Conservation (phyloP, 2,797 vertebrate species). For the Acipenser ruthenus region DNA sequence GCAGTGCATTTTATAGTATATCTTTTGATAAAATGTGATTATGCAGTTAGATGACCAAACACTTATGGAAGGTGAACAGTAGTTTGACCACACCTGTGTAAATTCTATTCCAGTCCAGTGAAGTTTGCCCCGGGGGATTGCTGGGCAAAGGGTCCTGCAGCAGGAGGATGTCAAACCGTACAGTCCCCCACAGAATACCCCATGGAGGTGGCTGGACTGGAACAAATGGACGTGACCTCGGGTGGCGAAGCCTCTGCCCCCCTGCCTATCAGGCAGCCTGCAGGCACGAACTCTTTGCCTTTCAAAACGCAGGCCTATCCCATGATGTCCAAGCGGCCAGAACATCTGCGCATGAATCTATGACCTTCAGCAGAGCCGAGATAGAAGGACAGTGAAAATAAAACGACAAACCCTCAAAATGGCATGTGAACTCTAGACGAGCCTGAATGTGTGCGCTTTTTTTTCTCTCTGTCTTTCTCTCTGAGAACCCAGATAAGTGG, state of each 20-base stretch:
- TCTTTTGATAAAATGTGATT: no score
- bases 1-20: no score
- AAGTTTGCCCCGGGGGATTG: constrained; percentile 81
- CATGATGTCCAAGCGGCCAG: constrained; percentile 83
- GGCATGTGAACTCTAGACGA: neutral
- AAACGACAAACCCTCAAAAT: constrained; percentile 29
- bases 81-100: no score
- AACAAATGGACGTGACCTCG: constrained; percentile 81
- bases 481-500: no score
- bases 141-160: constrained; percentile 71
- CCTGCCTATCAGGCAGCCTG: constrained; percentile 80
- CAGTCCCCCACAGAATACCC: constrained; percentile 64
- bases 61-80: no score
- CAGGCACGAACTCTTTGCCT: constrained; percentile 59
- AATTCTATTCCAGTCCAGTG: constrained; percentile 64
- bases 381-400: constrained; percentile 34
- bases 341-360: constrained; percentile 90
- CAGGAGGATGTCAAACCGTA: constrained; percentile 46
- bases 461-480: no score
- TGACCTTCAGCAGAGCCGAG: constrained; percentile 53
- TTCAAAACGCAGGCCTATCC: constrained; percentile 86
- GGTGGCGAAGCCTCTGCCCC: constrained; percentile 81
- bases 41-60: no score
- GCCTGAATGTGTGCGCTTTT: neutral
- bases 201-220: constrained; percentile 72